These are phyloP conservation scores for Dipodomys stephensi DNA, from an alignment of 2,113 vertebrate species.

Conservation along the genomic window DNA sequence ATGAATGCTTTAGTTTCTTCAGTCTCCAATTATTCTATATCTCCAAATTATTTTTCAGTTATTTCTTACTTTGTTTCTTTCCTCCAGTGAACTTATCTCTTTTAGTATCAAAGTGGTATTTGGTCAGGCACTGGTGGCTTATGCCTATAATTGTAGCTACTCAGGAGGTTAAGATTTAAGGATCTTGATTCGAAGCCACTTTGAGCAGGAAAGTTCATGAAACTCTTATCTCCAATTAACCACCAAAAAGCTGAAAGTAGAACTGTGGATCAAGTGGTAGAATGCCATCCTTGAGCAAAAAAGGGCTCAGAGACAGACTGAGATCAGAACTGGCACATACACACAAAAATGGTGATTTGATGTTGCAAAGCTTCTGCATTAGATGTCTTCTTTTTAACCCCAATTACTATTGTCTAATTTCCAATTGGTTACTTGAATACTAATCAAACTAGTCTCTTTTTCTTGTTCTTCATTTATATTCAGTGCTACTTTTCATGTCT, in stretches of 20 bases:
- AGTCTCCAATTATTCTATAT: neutral
- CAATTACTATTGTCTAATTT: neutral
- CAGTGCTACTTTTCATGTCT: neutral
- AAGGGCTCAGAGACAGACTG: no score
- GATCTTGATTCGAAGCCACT: no score
- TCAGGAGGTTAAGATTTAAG: no score
- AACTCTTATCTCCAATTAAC: no score
- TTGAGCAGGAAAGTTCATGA: no score
- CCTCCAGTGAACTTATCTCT: neutral
- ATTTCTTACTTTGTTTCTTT: neutral
- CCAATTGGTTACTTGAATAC: neutral
- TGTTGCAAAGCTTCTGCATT: neutral
- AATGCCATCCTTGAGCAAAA: no score
- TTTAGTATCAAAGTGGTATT: neutral
- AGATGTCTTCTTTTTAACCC: neutral
- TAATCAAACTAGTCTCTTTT: neutral
- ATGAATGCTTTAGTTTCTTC: neutral
- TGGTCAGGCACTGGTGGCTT: no score
- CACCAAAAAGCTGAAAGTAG: no score
- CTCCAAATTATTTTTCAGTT: constrained; percentile 5
- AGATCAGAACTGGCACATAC: no score
- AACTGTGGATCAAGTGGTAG: no score
- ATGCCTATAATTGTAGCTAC: no score
- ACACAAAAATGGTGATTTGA: neutral
- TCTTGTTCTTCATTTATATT: neutral